Evolutionary conservation across 1,140 invertebrate genomes (phyloP).

Genomic region (Hormaphis cornu): DNA sequence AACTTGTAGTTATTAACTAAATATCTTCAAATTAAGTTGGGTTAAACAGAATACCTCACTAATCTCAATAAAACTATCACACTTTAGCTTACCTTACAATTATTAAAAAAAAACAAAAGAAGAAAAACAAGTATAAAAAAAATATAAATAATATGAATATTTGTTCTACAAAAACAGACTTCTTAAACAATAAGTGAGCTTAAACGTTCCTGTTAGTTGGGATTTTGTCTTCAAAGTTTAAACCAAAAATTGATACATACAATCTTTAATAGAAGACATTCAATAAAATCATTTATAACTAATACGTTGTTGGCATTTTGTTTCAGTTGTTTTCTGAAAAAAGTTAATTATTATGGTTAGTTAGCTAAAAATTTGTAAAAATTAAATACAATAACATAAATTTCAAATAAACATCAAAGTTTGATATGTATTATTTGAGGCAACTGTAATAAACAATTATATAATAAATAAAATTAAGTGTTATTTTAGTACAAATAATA

Average conservation of each 20-base stretch:
- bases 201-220: constrained; percentile 26
- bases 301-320: constrained; percentile 7
- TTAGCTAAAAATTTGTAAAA: background rate
- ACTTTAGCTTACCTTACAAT: constrained; percentile 24
- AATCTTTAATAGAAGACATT: background rate
- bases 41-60: constrained; percentile 4
- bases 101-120: background rate
- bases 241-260: background rate
- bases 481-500: no score
- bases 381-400: background rate
- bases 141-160: constrained; percentile 22
- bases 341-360: no score
- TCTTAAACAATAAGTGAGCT: constrained; percentile 29
- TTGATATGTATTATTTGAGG: background rate
- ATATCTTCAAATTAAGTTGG: background rate
- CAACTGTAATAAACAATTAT: background rate
- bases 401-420: background rate
- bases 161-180: constrained; percentile 14
- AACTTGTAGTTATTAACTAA: constrained; percentile 10
- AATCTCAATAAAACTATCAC: constrained; percentile 25
- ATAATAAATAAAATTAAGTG: no score
- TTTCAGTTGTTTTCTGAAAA: constrained; percentile 13
- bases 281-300: background rate
- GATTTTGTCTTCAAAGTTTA: constrained; percentile 7
- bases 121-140: constrained; percentile 4